Evolutionary conservation across 2,113 vertebrate species (phyloP).

Genomic region (Sphaerodactylus townsendi): DNA sequence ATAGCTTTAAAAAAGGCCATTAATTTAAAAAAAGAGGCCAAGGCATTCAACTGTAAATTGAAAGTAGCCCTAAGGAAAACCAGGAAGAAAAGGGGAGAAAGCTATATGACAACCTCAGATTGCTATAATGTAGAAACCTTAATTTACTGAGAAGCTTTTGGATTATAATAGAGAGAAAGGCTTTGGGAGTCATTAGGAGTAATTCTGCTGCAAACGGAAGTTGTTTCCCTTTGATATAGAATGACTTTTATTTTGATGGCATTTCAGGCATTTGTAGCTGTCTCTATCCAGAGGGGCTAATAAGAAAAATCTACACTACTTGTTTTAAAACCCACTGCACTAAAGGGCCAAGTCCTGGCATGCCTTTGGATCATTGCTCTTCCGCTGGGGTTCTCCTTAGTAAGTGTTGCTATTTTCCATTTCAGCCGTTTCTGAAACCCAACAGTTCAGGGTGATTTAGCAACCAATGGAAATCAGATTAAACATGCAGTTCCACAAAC

Average conservation of each 20-base stretch:
- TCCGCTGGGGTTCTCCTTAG: slow-evolving; percentile 18
- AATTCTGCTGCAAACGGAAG: neutral
- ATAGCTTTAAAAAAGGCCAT: neutral
- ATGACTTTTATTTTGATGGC: neutral
- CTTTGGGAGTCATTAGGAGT: neutral
- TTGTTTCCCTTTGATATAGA: neutral
- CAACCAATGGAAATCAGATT: neutral
- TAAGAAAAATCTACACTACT: neutral
- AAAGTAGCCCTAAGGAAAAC: slow-evolving; percentile 4
- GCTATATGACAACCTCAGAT: neutral
- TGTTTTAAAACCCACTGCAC: neutral
- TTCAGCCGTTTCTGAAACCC: neutral
- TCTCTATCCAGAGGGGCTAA: slow-evolving; percentile 14
- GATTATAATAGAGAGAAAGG: neutral
- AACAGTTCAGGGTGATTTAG: neutral
- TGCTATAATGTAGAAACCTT: neutral
- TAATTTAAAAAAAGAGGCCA: slow-evolving; percentile 18
- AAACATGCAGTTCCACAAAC: neutral
- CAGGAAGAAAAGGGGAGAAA: neutral
- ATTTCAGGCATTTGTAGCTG: neutral
- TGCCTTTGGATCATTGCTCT: neutral
- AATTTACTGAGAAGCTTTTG: neutral
- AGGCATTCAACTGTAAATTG: neutral
- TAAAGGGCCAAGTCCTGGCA: neutral
- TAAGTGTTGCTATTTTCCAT: neutral